phyloP scores from a whole-genome alignment of 2,888 invertebrate species.

The Drosophila cognata region DNA sequence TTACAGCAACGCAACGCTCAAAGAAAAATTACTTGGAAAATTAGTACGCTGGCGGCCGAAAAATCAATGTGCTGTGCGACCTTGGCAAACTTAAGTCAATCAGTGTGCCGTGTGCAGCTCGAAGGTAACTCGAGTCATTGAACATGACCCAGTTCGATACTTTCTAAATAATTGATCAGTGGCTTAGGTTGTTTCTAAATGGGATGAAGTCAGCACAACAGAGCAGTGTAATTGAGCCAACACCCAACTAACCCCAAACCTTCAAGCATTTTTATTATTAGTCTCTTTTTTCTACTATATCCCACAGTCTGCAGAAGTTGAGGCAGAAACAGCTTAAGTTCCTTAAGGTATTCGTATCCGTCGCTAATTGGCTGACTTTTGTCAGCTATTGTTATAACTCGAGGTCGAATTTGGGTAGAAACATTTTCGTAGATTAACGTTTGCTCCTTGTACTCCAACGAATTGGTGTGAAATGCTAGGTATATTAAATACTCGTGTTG shows the following conservation, averaged over 20 bases:
- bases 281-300: slow-evolving; percentile 12
- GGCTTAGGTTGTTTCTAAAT: slow-evolving; percentile 44
- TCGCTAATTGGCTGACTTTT: slow-evolving; percentile 43
- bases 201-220: slow-evolving; percentile 9
- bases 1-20: slow-evolving; percentile 47
- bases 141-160: slow-evolving; percentile 77
- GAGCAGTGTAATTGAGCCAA: slow-evolving; percentile 28
- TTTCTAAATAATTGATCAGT: slow-evolving; percentile 75
- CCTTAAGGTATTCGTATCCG: slow-evolving; percentile 31
- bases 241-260: no score
- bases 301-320: not conserved
- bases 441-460: slow-evolving; percentile 20
- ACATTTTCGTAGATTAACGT: slow-evolving; percentile 25
- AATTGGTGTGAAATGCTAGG: slow-evolving; percentile 16
- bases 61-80: slow-evolving; percentile 64
- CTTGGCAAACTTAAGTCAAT: slow-evolving; percentile 75
- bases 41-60: slow-evolving; percentile 33
- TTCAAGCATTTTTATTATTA: slow-evolving; percentile 12
- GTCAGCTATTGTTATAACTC: slow-evolving; percentile 38
- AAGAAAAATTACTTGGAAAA: slow-evolving; percentile 52
- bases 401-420: slow-evolving; percentile 36
- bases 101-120: slow-evolving; percentile 27
- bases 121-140: slow-evolving; percentile 50
- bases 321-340: slow-evolving; percentile 25
- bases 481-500: slow-evolving; percentile 7